A percentile compares a stretch with the other conserved stretches of the same genome.
Conservation (phyloP, 2,797 vertebrate genomes). For the Choloepus didactylus region DNA sequence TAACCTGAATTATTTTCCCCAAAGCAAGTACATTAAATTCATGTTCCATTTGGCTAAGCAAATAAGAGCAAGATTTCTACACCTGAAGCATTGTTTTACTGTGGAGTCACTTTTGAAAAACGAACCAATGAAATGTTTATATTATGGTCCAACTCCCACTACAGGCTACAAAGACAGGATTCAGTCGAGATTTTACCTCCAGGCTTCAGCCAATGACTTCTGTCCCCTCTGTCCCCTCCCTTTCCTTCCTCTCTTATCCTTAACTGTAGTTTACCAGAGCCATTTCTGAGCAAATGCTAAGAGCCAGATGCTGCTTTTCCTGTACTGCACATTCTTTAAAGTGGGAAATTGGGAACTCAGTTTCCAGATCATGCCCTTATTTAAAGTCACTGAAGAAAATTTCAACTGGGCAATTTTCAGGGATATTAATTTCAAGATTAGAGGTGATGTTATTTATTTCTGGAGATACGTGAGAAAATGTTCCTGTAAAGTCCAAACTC, state of each 20-base stretch:
- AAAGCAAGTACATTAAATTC: not conserved
- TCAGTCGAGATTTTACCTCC: constrained; percentile 65
- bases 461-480: not conserved
- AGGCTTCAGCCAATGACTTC: constrained; percentile 15
- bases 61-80: not conserved
- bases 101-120: constrained; percentile 53
- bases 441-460: constrained; percentile 6
- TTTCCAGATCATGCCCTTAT: not conserved
- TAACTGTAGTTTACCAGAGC: constrained; percentile 21
- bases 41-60: not conserved
- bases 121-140: constrained; percentile 19
- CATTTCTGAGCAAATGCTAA: constrained; percentile 39
- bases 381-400: constrained; percentile 3
- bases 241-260: constrained; percentile 80
- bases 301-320: constrained; percentile 52
- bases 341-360: not conserved
- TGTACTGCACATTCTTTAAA: not conserved
- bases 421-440: not conserved
- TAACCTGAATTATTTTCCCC: not conserved
- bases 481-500: not conserved
- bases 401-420: constrained; percentile 11
- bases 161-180: constrained; percentile 75
- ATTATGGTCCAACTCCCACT: not conserved
- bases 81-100: not conserved
- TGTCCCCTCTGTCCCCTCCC: constrained; percentile 38